A percentile compares a stretch with the other conserved stretches of the same genome.
These are phyloP conservation scores for Embidobia sp. DNA, from an alignment of 2,888 invertebrate species.

Conservation along the genomic window DNA sequence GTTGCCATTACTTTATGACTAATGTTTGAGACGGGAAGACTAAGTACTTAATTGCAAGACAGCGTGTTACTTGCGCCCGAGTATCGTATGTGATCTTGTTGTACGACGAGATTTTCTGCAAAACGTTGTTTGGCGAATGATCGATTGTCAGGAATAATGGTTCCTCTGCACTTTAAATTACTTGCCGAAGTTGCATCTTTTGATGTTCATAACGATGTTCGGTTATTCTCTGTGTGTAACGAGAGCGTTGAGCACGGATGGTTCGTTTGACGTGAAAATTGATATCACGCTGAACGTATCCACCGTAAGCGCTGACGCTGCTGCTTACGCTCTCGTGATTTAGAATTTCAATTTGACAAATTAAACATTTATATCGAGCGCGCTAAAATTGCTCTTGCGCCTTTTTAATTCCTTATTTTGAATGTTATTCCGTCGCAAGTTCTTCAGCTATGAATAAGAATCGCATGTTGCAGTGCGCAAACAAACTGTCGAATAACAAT, in stretches of 20 bases:
- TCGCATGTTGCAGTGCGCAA: too few relatives aligned
- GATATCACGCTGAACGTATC: slow-evolving; percentile 62
- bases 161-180: slow-evolving; percentile 62
- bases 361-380: slow-evolving; percentile 40
- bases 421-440: too few relatives aligned
- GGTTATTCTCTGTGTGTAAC: slow-evolving; percentile 62
- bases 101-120: slow-evolving; percentile 29
- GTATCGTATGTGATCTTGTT: slow-evolving; percentile 17
- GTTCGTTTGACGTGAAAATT: slow-evolving; percentile 68
- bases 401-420: not conserved
- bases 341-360: slow-evolving; percentile 56
- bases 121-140: slow-evolving; percentile 52
- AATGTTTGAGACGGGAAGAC: not conserved
- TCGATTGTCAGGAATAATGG: slow-evolving; percentile 62
- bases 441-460: too few relatives aligned
- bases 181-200: slow-evolving; percentile 66
- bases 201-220: slow-evolving; percentile 65
- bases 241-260: slow-evolving; percentile 62
- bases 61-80: slow-evolving; percentile 1
- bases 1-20: slow-evolving; percentile 10
- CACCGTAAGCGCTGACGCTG: slow-evolving; percentile 61
- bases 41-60: slow-evolving; percentile 11
- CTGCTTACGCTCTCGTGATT: slow-evolving; percentile 58
- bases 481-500: too few relatives aligned
- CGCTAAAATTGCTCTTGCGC: not conserved